These are phyloP conservation scores for Diplodus sargus DNA, from an alignment of 2,797 vertebrate species.

Conservation along the genomic window DNA sequence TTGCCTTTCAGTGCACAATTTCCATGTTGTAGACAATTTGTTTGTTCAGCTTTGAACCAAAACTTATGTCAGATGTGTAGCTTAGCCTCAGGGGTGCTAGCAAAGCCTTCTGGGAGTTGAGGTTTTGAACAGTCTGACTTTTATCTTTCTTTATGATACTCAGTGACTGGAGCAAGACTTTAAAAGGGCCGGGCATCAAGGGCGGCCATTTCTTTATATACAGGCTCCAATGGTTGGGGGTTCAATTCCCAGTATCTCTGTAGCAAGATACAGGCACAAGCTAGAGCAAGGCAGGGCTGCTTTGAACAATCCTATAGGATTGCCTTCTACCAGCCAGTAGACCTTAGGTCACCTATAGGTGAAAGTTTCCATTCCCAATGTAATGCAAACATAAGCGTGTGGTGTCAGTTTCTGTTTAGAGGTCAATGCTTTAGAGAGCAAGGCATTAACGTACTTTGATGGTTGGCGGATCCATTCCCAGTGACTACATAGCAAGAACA, in stretches of 20 bases:
- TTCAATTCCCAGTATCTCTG: background rate
- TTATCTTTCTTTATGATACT: background rate
- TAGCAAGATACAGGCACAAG: no score
- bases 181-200: background rate
- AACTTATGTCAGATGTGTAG: background rate
- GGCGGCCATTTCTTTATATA: background rate
- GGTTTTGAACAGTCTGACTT: background rate
- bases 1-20: no score
- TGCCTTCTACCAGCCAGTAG: no score
- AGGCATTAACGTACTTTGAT: background rate
- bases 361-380: background rate
- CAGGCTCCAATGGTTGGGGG: background rate
- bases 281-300: background rate
- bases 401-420: background rate
- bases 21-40: background rate
- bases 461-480: slow-evolving; percentile 2
- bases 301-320: no score
- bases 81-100: background rate
- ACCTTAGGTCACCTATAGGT: no score
- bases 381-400: no score
- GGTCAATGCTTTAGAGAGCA: background rate
- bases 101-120: slow-evolving; percentile 5
- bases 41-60: background rate
- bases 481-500: no score
- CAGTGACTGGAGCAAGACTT: background rate